phyloP scores from a whole-genome alignment of 2,888 invertebrate genomes.

The Theodoxus fluviatilis region DNA sequence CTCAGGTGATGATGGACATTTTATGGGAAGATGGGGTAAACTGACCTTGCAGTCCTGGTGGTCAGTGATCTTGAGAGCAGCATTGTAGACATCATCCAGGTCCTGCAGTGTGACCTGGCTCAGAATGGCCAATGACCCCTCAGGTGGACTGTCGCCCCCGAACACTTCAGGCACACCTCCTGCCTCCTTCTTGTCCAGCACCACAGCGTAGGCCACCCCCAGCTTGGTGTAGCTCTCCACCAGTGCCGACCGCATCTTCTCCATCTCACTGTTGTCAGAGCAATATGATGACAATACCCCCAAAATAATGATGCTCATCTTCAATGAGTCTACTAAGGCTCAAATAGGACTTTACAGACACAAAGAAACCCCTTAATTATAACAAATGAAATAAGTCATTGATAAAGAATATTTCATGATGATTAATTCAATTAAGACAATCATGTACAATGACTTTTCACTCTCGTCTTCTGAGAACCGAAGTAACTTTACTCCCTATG shows the following conservation, averaged over 20 bases:
- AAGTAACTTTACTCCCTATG: too few species aligned
- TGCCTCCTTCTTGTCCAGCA: constrained; percentile 35
- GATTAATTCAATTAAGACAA: too few species aligned
- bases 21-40: too few species aligned
- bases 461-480: too few species aligned
- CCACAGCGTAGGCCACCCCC: constrained; percentile 57
- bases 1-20: too few species aligned
- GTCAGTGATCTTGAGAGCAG: constrained; percentile 83
- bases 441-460: too few species aligned
- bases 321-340: neutral
- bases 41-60: constrained; percentile 78
- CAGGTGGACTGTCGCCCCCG: too few species aligned
- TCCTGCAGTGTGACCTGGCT: constrained; percentile 69
- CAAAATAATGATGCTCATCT: too few species aligned
- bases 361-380: neutral
- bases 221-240: constrained; percentile 77
- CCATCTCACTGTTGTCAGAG: constrained; percentile 75
- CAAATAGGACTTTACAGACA: neutral
- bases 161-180: too few species aligned
- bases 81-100: constrained; percentile 73
- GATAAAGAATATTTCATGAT: neutral
- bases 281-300: too few species aligned
- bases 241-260: constrained; percentile 81
- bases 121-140: too few species aligned
- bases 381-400: neutral